phyloP scores from a whole-genome alignment of 2,113 vertebrate genomes.

The Lutjanus erythropterus region DNA sequence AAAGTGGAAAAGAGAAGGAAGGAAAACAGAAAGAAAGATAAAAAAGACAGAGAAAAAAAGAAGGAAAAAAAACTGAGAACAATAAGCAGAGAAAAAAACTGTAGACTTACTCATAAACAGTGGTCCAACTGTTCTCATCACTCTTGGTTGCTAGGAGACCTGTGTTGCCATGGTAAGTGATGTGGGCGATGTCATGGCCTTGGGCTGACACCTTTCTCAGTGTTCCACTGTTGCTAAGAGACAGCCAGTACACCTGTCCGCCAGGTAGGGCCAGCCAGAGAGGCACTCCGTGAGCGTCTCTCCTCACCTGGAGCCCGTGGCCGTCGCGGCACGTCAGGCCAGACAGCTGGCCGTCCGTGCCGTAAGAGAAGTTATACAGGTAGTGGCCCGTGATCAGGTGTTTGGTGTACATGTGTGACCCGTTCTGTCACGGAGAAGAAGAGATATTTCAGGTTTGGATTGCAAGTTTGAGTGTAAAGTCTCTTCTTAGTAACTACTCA shows the following conservation, averaged over 20 bases:
- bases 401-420: constrained; percentile 94
- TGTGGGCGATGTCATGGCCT: constrained; percentile 94
- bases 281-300: constrained; percentile 91
- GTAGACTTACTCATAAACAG: constrained; percentile 94
- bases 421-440: constrained; percentile 81
- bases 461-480: no score
- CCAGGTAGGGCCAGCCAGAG: constrained; percentile 95
- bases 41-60: background rate
- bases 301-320: constrained; percentile 90
- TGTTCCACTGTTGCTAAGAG: constrained; percentile 92
- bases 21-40: background rate
- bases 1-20: background rate
- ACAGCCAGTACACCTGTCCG: constrained; percentile 95
- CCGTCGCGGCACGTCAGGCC: constrained; percentile 88
- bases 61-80: background rate
- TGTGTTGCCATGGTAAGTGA: constrained; percentile 95
- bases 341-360: constrained; percentile 87
- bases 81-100: constrained; percentile 37
- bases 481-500: no score
- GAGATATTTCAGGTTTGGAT: background rate
- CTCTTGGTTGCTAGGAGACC: constrained; percentile 97
- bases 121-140: constrained; percentile 97
- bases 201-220: constrained; percentile 95
- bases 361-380: constrained; percentile 95
- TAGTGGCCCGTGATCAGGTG: constrained; percentile 95